Evolutionary conservation across 2,797 vertebrate species (phyloP).

Genomic region (Streptopelia turtur): DNA sequence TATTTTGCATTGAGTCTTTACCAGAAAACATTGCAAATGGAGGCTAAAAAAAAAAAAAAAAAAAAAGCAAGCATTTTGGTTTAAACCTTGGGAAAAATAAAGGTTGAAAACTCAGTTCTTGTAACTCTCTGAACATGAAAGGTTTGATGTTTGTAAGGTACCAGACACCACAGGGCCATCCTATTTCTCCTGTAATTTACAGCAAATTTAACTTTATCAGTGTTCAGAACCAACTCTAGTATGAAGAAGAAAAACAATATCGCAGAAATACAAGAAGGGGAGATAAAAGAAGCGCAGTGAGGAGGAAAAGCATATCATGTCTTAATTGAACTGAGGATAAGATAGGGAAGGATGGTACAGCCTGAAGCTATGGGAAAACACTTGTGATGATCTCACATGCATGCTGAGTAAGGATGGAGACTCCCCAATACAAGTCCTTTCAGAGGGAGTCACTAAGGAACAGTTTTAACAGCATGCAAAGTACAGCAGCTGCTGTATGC

Average conservation of each 20-base stretch:
- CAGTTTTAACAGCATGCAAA: background rate
- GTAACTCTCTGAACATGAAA: background rate
- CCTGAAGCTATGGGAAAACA: background rate
- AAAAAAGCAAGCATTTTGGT: background rate
- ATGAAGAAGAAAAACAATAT: background rate
- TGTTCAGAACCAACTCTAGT: background rate
- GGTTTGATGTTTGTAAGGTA: background rate
- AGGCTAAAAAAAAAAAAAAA: background rate
- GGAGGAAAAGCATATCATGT: background rate
- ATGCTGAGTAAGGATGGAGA: background rate
- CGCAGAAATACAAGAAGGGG: background rate
- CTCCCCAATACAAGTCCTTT: background rate
- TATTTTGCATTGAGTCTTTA: background rate
- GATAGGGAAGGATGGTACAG: background rate
- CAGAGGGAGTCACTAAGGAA: background rate
- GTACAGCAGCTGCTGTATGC: background rate
- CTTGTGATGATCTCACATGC: background rate
- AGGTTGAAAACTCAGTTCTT: background rate
- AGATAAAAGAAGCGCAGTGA: slow-evolving; percentile 30
- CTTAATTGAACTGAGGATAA: slow-evolving; percentile 36
- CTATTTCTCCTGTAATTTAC: background rate
- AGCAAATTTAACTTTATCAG: background rate
- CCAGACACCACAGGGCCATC: background rate
- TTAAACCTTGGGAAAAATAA: background rate
- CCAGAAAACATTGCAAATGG: background rate